Base-by-base conservation (phyloP, 2,888 invertebrate genomes). In the Melanostoma scalare region DNA sequence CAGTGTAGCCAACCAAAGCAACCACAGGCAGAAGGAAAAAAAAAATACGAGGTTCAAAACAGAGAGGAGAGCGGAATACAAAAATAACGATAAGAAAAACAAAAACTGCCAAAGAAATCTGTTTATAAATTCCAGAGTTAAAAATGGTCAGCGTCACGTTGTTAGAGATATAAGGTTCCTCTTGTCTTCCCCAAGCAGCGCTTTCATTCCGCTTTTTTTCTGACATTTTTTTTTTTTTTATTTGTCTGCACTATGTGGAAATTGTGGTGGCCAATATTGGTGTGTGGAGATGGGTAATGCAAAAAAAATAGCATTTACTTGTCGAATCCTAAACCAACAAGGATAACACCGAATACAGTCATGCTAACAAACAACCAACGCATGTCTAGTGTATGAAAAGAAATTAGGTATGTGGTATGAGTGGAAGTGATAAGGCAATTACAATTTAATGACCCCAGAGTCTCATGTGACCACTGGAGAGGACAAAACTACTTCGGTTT, bases 371-470 rank as follows among this genome's bases (percentile, higher is more conserved):
- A 60, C 72, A 46, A 50, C 52, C 46, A 36, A 30, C 33, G 67
- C 55, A 56, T 3, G n/a, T 44, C 30, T 56, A 40, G 31, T 8
- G 30, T 42, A 31, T 42, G 30, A n/a, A 20, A 20, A 20, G 20
- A 20, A 0, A 20, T 20, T 20, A 20, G 20, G 20, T 20, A 20
- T 20, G 20, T 38, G 10, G 2, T 50, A 58, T 77, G 67, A 63
- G 77, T 42, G 36, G 42, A 72, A 82, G 72, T 77, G 81, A 82
- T 82, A 77, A 82, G 82, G 82, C 77, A 73, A 82, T 82, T 82
- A 82, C 69, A 82, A 82, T 82, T 82, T 82, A 82, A 77, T 77
- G 82, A 82, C 68, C 65, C 82, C 68, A 69, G 72, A 68, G 73
- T 69, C 68, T 77, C 72, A 73, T 82, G 67, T 63, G 76, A 76